Base-by-base conservation (phyloP, 2,797 vertebrate genomes). In the Smutsia temminckii region DNA sequence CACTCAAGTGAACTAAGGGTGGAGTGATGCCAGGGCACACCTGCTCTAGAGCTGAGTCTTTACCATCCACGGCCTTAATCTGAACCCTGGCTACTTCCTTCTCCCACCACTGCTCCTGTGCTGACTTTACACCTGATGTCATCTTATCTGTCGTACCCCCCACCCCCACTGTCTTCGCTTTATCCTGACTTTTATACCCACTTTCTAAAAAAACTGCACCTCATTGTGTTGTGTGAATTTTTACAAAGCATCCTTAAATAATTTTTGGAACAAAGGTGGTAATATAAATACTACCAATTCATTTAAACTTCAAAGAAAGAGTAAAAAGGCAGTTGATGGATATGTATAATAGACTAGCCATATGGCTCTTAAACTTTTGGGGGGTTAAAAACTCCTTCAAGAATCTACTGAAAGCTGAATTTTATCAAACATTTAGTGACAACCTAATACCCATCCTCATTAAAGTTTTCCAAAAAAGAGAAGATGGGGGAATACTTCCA, bases 11-110 rank as follows among this genome's bases (percentile, higher is more conserved):
- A 59, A 49, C 2, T 51, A 32, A 12, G 40, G n/a, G 63, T 32
- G 2, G 40, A 10, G 34, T 9, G 14, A 21, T 11, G 23, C 29
- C 29, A 21, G 49, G 57, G 51, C n/a, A 20, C 7, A 21, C 23
- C 5, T 6, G 63, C 40, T 14, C n/a, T 13, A 0, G 13, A 10
- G 10, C 1, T 0, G 42, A 63, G 42, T 27, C 18, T 4, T 12
- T 11, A 5, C 68, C 57, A 21, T n/a, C n/a, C n/a, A 17, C 0
- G 68, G 42, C 78, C 81, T 3, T 1, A 12, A 0, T 29, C 18
- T 5, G 51, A 57, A 18, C 37, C 55, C 57, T 8, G 8, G 61
- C 51, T 4, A 4, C 49, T 10, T 14, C 13, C 51, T 20, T 32
- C 34, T 27, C 69, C 2, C 3, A 4, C 13, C 51, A 5, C 12